Evolutionary conservation across 2,797 vertebrate species (phyloP).

Genomic region (Cuniculus paca): DNA sequence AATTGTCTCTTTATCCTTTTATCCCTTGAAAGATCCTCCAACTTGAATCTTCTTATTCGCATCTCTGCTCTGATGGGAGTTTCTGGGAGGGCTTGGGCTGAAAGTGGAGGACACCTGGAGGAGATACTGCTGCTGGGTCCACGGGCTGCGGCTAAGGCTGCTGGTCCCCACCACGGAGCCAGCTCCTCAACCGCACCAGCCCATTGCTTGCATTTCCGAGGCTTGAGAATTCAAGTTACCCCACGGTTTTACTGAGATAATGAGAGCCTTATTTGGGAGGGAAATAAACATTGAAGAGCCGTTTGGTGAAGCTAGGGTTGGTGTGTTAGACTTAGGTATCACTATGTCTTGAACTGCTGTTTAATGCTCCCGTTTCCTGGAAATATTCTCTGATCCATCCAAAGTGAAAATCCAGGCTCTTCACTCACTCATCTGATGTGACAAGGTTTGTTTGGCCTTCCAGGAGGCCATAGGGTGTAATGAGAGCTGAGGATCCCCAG

Average conservation of each 20-base stretch:
- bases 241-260: neutral
- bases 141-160: neutral
- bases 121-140: neutral
- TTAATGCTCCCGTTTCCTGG: neutral
- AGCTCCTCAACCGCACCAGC: neutral
- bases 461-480: conserved; percentile 10
- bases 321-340: conserved; percentile 9
- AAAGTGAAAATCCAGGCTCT: conserved; percentile 54
- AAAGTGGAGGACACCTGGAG: neutral
- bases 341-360: neutral
- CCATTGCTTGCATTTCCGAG: neutral
- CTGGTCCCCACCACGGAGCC: neutral
- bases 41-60: conserved; percentile 18
- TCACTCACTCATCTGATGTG: neutral
- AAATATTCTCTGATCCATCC: conserved; percentile 57
- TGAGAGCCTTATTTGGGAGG: conserved; percentile 26
- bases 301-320: neutral
- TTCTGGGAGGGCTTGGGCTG: conserved; percentile 25
- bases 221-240: neutral
- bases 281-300: neutral
- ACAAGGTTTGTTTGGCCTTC: conserved; percentile 53
- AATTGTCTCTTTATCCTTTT: conserved; percentile 45
- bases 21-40: neutral
- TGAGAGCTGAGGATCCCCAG: conserved; percentile 43
- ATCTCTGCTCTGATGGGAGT: conserved; percentile 33